Evolutionary conservation across 2,797 vertebrate species (phyloP).

Genomic region (Sebastes minor): DNA sequence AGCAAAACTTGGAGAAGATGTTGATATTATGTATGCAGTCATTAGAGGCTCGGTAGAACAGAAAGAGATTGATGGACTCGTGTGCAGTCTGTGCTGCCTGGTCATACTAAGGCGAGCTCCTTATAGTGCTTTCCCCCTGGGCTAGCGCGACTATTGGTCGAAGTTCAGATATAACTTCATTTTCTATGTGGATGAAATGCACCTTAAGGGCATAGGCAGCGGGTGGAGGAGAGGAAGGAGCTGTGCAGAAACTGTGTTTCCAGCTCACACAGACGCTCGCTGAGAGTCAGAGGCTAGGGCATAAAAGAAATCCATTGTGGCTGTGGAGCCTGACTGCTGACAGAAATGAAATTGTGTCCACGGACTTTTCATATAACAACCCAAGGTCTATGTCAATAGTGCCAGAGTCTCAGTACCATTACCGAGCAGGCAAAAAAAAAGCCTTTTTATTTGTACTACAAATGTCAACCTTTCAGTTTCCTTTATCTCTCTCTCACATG

Average conservation of each 20-base stretch:
- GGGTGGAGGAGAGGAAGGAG: slow-evolving; percentile 51
- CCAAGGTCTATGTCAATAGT: slow-evolving; percentile 77
- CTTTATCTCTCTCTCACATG: slow-evolving; percentile 39
- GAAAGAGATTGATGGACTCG: slow-evolving; percentile 77
- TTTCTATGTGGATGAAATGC: slow-evolving; percentile 95
- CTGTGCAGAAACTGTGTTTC: slow-evolving; percentile 52
- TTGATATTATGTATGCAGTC: slow-evolving; percentile 50
- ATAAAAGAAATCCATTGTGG: slow-evolving; percentile 82
- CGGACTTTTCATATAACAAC: slow-evolving; percentile 81
- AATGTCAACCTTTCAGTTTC: slow-evolving; percentile 63
- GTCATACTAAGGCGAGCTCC: slow-evolving; percentile 69
- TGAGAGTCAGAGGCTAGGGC: slow-evolving; percentile 69
- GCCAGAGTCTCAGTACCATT: slow-evolving; percentile 55
- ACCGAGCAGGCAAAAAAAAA: slow-evolving; percentile 55
- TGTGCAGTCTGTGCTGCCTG: slow-evolving; percentile 62
- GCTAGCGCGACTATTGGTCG: slow-evolving; percentile 91
- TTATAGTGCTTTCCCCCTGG: slow-evolving; percentile 84
- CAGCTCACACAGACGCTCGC: slow-evolving; percentile 69
- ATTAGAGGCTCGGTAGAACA: slow-evolving; percentile 60
- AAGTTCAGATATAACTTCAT: slow-evolving; percentile 94
- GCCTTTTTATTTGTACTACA: slow-evolving; percentile 58
- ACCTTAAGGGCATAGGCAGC: slow-evolving; percentile 82
- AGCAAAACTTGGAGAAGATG: slow-evolving; percentile 20
- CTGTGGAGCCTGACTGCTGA: slow-evolving; percentile 77
- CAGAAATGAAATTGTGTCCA: slow-evolving; percentile 85